A percentile compares a stretch with the other conserved stretches of the same genome.
Evolutionary conservation across 2,113 vertebrate genomes (phyloP).

Genomic region (Gobio gobio): DNA sequence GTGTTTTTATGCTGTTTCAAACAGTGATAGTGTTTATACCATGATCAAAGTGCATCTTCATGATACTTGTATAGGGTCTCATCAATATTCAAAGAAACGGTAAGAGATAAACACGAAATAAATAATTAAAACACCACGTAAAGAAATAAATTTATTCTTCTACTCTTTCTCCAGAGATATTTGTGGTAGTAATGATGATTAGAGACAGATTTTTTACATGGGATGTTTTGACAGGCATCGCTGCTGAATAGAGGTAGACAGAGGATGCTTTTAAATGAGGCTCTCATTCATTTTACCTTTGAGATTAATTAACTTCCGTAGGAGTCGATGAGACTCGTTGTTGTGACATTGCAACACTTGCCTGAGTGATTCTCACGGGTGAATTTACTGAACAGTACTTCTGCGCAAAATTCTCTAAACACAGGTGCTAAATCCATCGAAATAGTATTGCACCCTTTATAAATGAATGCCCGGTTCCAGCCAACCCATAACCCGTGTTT

Average conservation of each 20-base stretch:
- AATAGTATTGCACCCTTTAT: background rate
- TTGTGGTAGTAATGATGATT: conserved; percentile 24
- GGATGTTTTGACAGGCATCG: conserved; percentile 7
- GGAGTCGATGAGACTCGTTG: background rate
- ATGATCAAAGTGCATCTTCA: conserved; percentile 59
- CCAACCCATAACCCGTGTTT: too few relatives aligned
- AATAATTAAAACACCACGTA: conserved; percentile 20
- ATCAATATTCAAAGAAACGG: conserved; percentile 54
- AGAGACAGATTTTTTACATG: conserved; percentile 34
- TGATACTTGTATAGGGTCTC: conserved; percentile 21
- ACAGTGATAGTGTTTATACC: conserved; percentile 1
- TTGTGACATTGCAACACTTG: conserved; percentile 13
- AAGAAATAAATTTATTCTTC: conserved; percentile 4
- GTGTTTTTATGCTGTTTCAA: conserved; percentile 2
- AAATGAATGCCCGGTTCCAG: background rate
- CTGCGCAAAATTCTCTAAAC: background rate
- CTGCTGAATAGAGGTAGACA: conserved; percentile 15
- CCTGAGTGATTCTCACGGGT: conserved; percentile 11
- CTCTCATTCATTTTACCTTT: conserved; percentile 5
- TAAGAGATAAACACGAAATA: conserved; percentile 27
- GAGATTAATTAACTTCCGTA: conserved; percentile 29
- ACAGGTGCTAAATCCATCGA: background rate
- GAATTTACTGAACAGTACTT: background rate
- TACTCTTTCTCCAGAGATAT: conserved; percentile 34
- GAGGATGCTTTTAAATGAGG: conserved; percentile 15